Evolutionary conservation across 1,140 invertebrate genomes (phyloP).

Genomic region (Epicauta chinensis): DNA sequence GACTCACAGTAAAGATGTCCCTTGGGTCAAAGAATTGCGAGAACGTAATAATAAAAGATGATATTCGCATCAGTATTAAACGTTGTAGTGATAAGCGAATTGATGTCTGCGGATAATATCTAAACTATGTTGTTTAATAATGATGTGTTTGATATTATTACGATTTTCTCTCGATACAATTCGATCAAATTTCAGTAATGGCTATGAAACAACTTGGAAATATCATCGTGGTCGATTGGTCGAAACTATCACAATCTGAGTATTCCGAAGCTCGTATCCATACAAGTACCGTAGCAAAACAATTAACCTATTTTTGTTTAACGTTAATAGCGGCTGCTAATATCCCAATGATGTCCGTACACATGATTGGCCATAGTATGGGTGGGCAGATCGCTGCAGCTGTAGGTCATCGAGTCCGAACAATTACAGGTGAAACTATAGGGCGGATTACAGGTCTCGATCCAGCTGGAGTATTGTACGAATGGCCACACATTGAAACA

Average conservation of each 20-base stretch:
- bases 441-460: conserved; percentile 38
- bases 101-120: too few species aligned
- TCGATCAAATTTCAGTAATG: conserved; percentile 25
- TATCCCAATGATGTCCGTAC: conserved; percentile 24
- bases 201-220: conserved; percentile 26
- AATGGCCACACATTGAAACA: conserved; percentile 28
- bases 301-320: conserved; percentile 18
- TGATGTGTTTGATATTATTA: too few species aligned
- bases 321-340: background rate
- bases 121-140: too few species aligned
- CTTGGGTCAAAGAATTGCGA: conserved; percentile 34
- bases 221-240: conserved; percentile 35
- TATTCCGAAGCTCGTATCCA: conserved; percentile 30
- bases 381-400: conserved; percentile 41
- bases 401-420: conserved; percentile 29
- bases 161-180: too few species aligned
- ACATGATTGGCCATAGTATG: conserved; percentile 39
- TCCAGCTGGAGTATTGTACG: conserved; percentile 29
- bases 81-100: too few species aligned
- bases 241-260: conserved; percentile 22
- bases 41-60: conserved; percentile 26
- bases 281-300: conserved; percentile 24
- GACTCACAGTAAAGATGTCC: conserved; percentile 29
- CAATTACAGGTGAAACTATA: conserved; percentile 14
- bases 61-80: too few species aligned